phyloP scores from a whole-genome alignment of 2,113 vertebrate species.

The Scomber scombrus region DNA sequence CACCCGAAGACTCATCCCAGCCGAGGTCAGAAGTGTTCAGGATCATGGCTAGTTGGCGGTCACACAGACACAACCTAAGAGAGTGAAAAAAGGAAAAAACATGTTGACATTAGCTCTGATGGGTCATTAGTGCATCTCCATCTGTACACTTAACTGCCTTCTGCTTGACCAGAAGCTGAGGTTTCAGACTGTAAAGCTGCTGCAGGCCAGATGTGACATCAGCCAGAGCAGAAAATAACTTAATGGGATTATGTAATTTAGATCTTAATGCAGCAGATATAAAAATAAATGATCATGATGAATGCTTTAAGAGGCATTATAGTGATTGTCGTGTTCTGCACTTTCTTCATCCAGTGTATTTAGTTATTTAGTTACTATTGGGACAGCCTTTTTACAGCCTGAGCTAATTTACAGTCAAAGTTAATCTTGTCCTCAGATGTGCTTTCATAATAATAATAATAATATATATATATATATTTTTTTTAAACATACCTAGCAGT shows the following conservation, averaged over 20 bases:
- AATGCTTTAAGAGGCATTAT: constrained; percentile 14
- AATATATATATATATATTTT: no score
- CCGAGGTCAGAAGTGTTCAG: constrained; percentile 77
- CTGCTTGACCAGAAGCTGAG: constrained; percentile 13
- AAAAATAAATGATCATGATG: background rate
- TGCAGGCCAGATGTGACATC: constrained; percentile 3
- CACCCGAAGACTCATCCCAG: constrained; percentile 82
- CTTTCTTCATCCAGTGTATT: background rate
- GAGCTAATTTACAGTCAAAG: background rate
- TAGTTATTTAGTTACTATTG: background rate
- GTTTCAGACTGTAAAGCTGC: constrained; percentile 13
- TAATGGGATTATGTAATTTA: background rate
- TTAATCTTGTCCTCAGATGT: no score
- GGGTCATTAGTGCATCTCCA: constrained; percentile 5
- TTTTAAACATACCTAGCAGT: no score
- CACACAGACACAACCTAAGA: constrained; percentile 50
- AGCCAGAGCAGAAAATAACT: background rate
- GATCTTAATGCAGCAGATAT: constrained; percentile 1
- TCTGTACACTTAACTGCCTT: constrained; percentile 15
- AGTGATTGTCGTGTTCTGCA: background rate
- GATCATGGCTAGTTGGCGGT: constrained; percentile 71
- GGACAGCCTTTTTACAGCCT: background rate
- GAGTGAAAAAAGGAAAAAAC: background rate
- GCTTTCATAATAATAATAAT: no score
- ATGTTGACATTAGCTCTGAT: constrained; percentile 23